These are phyloP conservation scores for Neodon shergylaensis DNA, from an alignment of 2,113 vertebrate genomes.

Conservation along the genomic window DNA sequence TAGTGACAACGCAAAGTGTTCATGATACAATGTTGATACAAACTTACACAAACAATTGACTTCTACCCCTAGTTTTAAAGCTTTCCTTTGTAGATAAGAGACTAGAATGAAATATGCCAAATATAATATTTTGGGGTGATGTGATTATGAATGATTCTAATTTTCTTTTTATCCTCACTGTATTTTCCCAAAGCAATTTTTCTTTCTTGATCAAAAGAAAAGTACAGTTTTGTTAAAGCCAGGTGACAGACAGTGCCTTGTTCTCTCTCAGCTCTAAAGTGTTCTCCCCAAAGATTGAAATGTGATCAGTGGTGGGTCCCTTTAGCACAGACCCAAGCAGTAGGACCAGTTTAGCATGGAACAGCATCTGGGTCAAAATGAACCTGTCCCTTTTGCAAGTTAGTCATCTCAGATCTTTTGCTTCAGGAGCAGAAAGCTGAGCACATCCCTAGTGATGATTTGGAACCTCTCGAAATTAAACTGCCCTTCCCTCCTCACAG, in stretches of 20 bases:
- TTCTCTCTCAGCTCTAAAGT: neutral
- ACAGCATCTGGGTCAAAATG: neutral
- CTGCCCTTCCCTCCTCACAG: neutral
- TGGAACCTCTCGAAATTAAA: neutral
- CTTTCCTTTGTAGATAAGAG: constrained; percentile 36
- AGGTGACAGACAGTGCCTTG: neutral
- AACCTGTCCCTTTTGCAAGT: neutral
- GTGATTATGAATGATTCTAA: constrained; percentile 44
- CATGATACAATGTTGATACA: neutral
- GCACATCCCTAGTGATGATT: neutral
- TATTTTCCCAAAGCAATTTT: constrained; percentile 43
- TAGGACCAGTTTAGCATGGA: too few relatives aligned
- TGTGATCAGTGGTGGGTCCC: neutral
- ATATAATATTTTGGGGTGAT: neutral
- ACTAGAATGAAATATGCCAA: constrained; percentile 1
- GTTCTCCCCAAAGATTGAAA: neutral
- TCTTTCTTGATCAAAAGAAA: neutral
- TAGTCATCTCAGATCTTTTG: neutral
- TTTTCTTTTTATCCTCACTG: constrained; percentile 54
- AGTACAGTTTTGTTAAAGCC: neutral
- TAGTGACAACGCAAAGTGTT: constrained; percentile 10
- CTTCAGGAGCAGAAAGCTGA: neutral
- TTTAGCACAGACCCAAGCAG: neutral
- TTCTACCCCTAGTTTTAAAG: constrained; percentile 11
- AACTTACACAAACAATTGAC: constrained; percentile 22